These are phyloP conservation scores for Chymomyza amoena DNA, from an alignment of 2,888 invertebrate species.

Conservation along the genomic window DNA sequence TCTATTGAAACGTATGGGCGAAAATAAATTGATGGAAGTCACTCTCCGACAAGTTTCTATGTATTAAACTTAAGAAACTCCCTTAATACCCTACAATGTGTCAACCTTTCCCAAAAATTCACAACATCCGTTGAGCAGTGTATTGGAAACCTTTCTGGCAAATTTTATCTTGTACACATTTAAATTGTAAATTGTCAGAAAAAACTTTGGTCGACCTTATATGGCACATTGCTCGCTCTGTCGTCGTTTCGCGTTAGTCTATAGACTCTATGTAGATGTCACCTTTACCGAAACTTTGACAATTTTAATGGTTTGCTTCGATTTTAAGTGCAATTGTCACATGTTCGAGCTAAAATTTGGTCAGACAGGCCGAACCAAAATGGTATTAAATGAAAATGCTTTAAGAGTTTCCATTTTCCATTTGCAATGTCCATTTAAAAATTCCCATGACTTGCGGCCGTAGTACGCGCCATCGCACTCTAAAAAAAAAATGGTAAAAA, in stretches of 20 bases:
- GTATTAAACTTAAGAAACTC: too few species aligned
- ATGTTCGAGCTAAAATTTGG: constrained; percentile 54
- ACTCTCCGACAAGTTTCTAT: too few species aligned
- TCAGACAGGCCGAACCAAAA: constrained; percentile 35
- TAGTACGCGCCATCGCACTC: not conserved
- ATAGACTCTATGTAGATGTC: constrained; percentile 25
- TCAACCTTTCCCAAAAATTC: not conserved
- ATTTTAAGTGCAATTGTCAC: constrained; percentile 51
- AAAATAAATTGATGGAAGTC: too few species aligned
- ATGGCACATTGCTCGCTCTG: constrained; percentile 15
- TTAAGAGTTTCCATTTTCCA: not conserved
- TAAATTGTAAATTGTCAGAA: constrained; percentile 1
- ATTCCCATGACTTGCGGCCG: constrained; percentile 47
- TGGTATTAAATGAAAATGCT: constrained; percentile 3
- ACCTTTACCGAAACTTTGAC: not conserved
- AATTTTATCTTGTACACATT: not conserved
- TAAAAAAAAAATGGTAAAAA: constrained; percentile 16
- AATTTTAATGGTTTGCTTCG: constrained; percentile 12
- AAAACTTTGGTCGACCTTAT: constrained; percentile 24
- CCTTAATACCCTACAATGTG: too few species aligned
- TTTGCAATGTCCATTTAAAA: constrained; percentile 19
- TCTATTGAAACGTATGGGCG: too few species aligned
- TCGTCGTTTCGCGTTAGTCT: not conserved
- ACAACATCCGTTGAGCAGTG: not conserved
- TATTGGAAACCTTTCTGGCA: not conserved